Evolutionary conservation across 2,888 invertebrate species (phyloP).

Genomic region (Magallana nippona): DNA sequence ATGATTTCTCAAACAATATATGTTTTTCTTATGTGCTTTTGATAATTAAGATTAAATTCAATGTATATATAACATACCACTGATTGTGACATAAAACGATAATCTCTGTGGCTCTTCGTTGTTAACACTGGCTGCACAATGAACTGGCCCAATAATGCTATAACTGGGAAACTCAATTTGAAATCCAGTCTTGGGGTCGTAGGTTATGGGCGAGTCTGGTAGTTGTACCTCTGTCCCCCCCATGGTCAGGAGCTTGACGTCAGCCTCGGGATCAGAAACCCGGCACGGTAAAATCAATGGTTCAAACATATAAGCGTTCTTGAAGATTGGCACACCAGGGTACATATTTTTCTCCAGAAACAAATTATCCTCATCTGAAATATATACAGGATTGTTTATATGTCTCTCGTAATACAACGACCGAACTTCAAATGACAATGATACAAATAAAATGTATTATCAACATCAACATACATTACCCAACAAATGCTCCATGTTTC

Average conservation of each 20-base stretch:
- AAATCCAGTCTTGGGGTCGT: slow-evolving; percentile 61
- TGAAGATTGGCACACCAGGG: not conserved
- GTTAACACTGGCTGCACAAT: slow-evolving; percentile 54
- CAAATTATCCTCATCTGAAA: slow-evolving; percentile 58
- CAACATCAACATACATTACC: too few species aligned
- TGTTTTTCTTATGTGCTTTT: too few species aligned
- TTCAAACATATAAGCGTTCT: slow-evolving; percentile 49
- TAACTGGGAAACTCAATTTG: slow-evolving; percentile 58
- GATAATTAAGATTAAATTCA: too few species aligned
- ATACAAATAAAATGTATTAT: too few species aligned
- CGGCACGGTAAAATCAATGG: slow-evolving; percentile 58
- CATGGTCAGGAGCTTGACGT: slow-evolving; percentile 54
- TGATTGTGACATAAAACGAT: too few species aligned
- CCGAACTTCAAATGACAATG: too few species aligned
- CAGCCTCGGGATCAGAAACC: slow-evolving; percentile 59
- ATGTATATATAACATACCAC: too few species aligned
- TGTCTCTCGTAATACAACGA: too few species aligned
- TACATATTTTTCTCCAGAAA: slow-evolving; percentile 21
- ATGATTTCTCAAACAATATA: too few species aligned
- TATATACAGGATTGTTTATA: not conserved
- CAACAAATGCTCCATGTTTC: too few species aligned
- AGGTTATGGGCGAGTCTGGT: slow-evolving; percentile 37
- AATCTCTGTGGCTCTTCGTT: not conserved
- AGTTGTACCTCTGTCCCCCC: slow-evolving; percentile 28
- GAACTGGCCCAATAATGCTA: slow-evolving; percentile 58